Evolutionary conservation across 2,797 vertebrate species (phyloP), one percentile per base, ranked within the genome.

Genomic region (Meriones psammophilus): DNA sequence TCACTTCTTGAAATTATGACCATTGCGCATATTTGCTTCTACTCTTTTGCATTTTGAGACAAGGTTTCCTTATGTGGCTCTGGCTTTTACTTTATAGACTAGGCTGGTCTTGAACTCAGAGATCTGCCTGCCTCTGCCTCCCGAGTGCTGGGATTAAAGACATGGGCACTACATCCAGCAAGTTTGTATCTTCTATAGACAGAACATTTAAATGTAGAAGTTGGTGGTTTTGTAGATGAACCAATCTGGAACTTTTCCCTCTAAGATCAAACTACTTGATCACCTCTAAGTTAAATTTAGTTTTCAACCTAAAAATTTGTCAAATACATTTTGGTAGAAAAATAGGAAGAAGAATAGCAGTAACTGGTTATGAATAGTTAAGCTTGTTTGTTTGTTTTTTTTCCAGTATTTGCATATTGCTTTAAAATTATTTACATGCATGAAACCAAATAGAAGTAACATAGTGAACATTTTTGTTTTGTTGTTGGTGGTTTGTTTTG

Each of bases 211-310:
- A 26, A 80, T 76, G 14, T 76, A 87, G 76, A 89, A 78, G 10
- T 8, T 91, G 26, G 12, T 73, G 30, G 15, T 81, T 83, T 93
- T 89, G 77, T 56, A 86, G 33, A 89, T 83, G 64, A 93, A 56
- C 78, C 13, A n/a, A 71, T 92, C 92, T 90, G 71, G 20, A 95
- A 93, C 17, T 80, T 94, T 88, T 60, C 26, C 68, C 46, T 90
- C 17, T 46, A 90, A 39, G 2, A 77, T 80, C 30, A 20, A 60
- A 92, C 26, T 74, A 79, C 18, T 91, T 92, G 71, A 80, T 77
- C 81, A 64, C 92, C 30, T 85, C 54, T 71, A 5, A 77, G 76
- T 94, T 94, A 68, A 92, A 88, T 8, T 60, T 96, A 24, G 39
- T 83, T 87, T 8, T 36, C 30, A 94, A 60, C 1, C 42, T 87